phyloP scores from a whole-genome alignment of 2,888 invertebrate genomes.

The Allolobophora icterica region DNA sequence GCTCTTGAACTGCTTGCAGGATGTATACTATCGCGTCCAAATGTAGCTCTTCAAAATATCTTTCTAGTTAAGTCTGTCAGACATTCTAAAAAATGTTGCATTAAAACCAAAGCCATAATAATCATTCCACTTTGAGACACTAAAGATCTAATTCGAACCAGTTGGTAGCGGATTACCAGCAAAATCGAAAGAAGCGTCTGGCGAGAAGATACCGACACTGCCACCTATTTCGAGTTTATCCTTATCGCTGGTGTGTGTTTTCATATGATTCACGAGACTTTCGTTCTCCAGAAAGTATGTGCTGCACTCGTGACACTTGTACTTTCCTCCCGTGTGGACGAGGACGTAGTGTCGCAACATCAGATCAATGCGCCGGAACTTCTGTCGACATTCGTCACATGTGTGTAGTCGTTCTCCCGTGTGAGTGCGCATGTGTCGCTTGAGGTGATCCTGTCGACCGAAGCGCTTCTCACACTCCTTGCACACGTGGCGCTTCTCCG shows the following conservation, averaged over 20 bases:
- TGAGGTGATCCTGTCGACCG: slow-evolving; percentile 21
- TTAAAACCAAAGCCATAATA: not conserved
- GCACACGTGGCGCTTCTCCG: slow-evolving; percentile 12
- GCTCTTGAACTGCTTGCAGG: not conserved
- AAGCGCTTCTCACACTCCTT: slow-evolving; percentile 26
- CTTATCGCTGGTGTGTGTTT: not conserved
- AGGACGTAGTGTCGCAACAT: slow-evolving; percentile 14
- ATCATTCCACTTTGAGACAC: not conserved
- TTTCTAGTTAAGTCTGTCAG: not conserved
- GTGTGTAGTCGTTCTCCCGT: slow-evolving; percentile 14
- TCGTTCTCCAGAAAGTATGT: slow-evolving; percentile 11
- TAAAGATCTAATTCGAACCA: not conserved
- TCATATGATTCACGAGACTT: slow-evolving; percentile 25
- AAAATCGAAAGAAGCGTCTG: slow-evolving; percentile 18
- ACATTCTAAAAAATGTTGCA: not conserved
- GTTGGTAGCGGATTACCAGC: not conserved
- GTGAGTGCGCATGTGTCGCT: slow-evolving; percentile 21
- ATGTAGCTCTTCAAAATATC: not conserved
- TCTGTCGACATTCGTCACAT: slow-evolving; percentile 22
- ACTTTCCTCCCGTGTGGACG: slow-evolving; percentile 10
- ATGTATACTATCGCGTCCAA: not conserved
- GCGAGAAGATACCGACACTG: not conserved
- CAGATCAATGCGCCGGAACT: slow-evolving; percentile 27
- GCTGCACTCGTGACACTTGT: slow-evolving; percentile 26
- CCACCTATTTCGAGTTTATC: not conserved